phyloP scores from a whole-genome alignment of 2,797 vertebrate genomes.

The Galaxias olidus region DNA sequence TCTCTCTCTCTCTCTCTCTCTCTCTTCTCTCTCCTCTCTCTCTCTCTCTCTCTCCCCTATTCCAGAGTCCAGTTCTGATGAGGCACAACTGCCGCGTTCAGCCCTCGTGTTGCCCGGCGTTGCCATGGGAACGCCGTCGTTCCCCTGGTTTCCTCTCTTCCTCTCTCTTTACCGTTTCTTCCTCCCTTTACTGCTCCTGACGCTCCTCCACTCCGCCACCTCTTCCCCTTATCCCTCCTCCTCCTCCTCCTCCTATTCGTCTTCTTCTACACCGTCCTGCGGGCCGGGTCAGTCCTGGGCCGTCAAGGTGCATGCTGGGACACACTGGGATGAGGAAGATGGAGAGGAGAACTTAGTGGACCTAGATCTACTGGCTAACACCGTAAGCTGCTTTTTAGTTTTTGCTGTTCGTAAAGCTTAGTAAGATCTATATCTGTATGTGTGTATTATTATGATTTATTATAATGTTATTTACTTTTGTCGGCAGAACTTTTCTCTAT shows the following conservation, averaged over 20 bases:
- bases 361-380: conserved; percentile 53
- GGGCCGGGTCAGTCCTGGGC: conserved; percentile 83
- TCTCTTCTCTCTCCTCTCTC: too few species aligned
- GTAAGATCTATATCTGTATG: too few species aligned
- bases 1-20: conserved; percentile 15
- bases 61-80: conserved; percentile 68
- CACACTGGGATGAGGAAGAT: conserved; percentile 41
- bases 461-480: too few species aligned
- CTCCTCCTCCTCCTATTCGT: too few species aligned
- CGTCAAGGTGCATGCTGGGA: conserved; percentile 69
- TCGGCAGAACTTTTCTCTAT: too few species aligned
- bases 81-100: conserved; percentile 46
- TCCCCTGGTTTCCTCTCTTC: conserved; percentile 48
- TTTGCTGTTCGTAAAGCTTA: too few species aligned
- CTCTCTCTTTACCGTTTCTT: conserved; percentile 53
- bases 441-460: too few species aligned
- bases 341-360: conserved; percentile 56
- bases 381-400: too few species aligned
- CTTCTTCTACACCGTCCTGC: conserved; percentile 35
- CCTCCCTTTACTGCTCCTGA: conserved; percentile 55
- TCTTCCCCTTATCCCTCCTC: conserved; percentile 30
- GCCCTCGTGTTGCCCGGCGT: conserved; percentile 35
- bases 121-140: conserved; percentile 68
- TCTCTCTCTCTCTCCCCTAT: too few species aligned
- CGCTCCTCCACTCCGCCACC: conserved; percentile 35